These are phyloP conservation scores for Denticeps clupeoides DNA, from an alignment of 2,797 vertebrate genomes.

Conservation along the genomic window DNA sequence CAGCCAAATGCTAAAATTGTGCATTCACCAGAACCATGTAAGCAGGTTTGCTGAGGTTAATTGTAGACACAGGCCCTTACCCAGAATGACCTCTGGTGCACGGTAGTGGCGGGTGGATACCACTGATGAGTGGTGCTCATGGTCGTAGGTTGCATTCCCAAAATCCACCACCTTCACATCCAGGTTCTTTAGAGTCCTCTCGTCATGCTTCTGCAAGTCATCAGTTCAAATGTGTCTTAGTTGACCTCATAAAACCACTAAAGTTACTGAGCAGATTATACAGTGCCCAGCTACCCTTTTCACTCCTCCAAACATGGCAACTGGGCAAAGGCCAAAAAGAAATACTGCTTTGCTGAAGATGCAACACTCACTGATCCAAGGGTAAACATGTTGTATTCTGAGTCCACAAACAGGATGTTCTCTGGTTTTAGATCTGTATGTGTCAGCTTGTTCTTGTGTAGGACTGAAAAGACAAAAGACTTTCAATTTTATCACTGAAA, in stretches of 20 bases:
- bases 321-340: too few species aligned
- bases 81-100: constrained; percentile 89
- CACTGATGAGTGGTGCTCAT: constrained; percentile 80
- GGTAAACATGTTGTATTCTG: too few species aligned
- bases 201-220: constrained; percentile 59
- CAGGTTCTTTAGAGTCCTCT: constrained; percentile 65
- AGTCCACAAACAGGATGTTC: constrained; percentile 87
- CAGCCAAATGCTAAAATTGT: too few species aligned
- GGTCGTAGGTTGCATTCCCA: constrained; percentile 85
- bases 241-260: background rate
- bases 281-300: too few species aligned
- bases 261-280: background rate
- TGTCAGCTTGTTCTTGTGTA: constrained; percentile 88
- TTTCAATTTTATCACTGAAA: too few species aligned
- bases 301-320: too few species aligned
- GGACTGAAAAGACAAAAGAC: constrained; percentile 54
- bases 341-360: too few species aligned
- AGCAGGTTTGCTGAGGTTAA: too few species aligned
- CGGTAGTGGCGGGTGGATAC: constrained; percentile 91
- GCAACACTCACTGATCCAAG: too few species aligned
- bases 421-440: constrained; percentile 96
- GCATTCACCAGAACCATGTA: too few species aligned
- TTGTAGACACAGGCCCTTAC: constrained; percentile 45
- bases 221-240: constrained; percentile 2
- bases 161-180: constrained; percentile 93